Conservation (phyloP, 2,888 invertebrate species). For the Thymelicus acteon region DNA sequence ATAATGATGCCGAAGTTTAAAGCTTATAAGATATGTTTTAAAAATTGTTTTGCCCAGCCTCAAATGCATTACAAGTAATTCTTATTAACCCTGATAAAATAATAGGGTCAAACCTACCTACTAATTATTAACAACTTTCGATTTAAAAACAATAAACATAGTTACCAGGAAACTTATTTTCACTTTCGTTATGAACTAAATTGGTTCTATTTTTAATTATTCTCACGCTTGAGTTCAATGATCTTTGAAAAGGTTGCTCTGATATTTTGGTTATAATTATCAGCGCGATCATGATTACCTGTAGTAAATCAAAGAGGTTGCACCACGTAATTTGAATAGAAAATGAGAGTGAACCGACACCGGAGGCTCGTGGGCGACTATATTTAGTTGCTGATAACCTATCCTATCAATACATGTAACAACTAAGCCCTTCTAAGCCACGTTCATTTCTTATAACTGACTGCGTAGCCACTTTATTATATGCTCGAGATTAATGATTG, state of each 20-base stretch:
- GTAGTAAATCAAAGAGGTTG: constrained; percentile 22
- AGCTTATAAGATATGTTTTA: too few relatives aligned
- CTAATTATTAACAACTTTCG: too few relatives aligned
- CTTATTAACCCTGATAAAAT: too few relatives aligned
- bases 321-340: constrained; percentile 42
- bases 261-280: constrained; percentile 9
- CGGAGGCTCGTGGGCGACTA: constrained; percentile 24
- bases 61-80: too few relatives aligned
- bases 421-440: constrained; percentile 13
- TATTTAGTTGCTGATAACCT: constrained; percentile 22
- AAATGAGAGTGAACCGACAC: constrained; percentile 45
- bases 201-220: neutral
- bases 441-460: neutral
- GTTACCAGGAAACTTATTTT: neutral
- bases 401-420: constrained; percentile 26
- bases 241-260: neutral
- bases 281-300: constrained; percentile 33
- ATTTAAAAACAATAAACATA: neutral
- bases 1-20: too few relatives aligned
- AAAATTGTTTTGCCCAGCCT: too few relatives aligned
- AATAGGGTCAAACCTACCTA: too few relatives aligned
- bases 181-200: neutral
- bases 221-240: neutral
- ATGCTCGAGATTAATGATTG: constrained; percentile 4
- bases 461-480: neutral